A percentile compares a stretch with the other conserved stretches of the same genome.
Evolutionary conservation across 2,888 invertebrate species (phyloP).

Genomic region (Stratiomys singularior): DNA sequence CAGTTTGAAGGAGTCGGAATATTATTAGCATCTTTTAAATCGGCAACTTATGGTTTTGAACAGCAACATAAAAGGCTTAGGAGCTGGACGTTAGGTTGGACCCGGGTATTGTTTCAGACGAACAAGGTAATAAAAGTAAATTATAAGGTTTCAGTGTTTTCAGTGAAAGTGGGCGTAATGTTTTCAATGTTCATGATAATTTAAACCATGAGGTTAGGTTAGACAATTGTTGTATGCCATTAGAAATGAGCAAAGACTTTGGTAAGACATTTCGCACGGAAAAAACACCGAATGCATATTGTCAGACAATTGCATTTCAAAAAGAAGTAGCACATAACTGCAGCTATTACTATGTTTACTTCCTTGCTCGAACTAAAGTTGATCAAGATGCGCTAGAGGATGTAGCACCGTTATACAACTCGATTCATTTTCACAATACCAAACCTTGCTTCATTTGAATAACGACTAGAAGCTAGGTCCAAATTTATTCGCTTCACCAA

Average conservation of each 20-base stretch:
- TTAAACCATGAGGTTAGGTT: slow-evolving; percentile 18
- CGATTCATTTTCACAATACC: too few species aligned
- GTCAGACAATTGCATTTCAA: too few species aligned
- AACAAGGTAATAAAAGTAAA: slow-evolving; percentile 23
- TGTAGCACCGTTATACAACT: too few species aligned
- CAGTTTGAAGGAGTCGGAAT: not conserved
- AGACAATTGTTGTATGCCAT: not conserved
- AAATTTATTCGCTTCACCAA: too few species aligned
- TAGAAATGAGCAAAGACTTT: not conserved
- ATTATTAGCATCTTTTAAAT: not conserved
- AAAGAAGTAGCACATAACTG: too few species aligned
- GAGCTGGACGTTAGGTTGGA: not conserved
- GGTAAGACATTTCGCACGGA: not conserved
- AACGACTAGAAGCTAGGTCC: too few species aligned
- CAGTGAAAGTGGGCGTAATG: slow-evolving; percentile 45
- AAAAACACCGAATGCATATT: too few species aligned
- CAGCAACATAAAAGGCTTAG: too few species aligned
- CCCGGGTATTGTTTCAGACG: slow-evolving; percentile 4
- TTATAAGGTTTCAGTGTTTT: slow-evolving; percentile 30
- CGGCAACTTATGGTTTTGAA: not conserved
- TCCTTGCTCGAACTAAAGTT: too few species aligned
- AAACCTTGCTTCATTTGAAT: too few species aligned
- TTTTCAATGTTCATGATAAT: slow-evolving; percentile 46
- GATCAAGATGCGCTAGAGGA: too few species aligned
- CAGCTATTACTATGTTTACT: too few species aligned